Conservation (phyloP, 2,113 vertebrate genomes). For the Mormoops blainvillei region DNA sequence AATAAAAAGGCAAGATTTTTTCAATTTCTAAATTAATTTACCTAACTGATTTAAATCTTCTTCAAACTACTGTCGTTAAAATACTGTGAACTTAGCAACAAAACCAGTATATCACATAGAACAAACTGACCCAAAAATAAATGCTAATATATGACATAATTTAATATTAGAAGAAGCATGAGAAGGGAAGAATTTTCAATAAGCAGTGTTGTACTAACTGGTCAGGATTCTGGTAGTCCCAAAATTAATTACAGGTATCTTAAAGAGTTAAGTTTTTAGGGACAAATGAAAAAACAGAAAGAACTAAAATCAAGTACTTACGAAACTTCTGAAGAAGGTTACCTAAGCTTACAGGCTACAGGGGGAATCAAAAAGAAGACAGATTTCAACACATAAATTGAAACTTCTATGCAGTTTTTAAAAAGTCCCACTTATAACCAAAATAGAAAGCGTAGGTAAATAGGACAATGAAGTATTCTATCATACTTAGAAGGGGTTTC, state of each 20-base stretch:
- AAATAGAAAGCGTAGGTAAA: conserved; percentile 17
- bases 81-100: neutral
- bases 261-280: neutral
- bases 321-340: neutral
- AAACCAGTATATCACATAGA: neutral
- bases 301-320: conserved; percentile 33
- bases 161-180: neutral
- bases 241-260: neutral
- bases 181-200: neutral
- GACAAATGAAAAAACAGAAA: conserved; percentile 6
- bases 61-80: neutral
- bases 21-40: neutral
- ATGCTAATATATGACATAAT: neutral
- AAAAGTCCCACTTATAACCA: neutral
- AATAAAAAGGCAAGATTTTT: neutral
- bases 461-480: neutral
- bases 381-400: conserved; percentile 31
- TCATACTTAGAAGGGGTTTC: neutral
- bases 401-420: conserved; percentile 27
- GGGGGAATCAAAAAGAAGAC: conserved; percentile 28
- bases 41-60: neutral
- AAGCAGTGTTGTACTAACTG: neutral
- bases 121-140: neutral
- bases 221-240: neutral
- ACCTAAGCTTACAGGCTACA: conserved; percentile 10